These are phyloP conservation scores for Catocala fraxini DNA, from an alignment of 2,888 invertebrate genomes.

Conservation along the genomic window DNA sequence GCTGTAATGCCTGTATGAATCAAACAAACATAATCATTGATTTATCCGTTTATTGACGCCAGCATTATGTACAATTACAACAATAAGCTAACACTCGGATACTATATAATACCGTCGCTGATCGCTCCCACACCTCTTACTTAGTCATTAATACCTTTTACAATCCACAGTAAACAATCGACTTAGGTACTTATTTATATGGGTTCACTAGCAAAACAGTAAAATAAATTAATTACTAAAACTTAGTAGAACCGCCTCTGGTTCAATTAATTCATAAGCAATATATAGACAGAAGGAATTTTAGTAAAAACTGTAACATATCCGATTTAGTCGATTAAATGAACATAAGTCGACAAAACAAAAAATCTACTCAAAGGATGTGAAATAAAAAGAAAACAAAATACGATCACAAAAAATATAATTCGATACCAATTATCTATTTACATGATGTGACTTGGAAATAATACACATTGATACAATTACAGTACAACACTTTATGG, in stretches of 20 bases:
- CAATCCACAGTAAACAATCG: constrained; percentile 46
- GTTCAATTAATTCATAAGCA: background rate
- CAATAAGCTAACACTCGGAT: constrained; percentile 59
- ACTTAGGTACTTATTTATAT: constrained; percentile 38
- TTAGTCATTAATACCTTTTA: constrained; percentile 37
- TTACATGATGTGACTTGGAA: constrained; percentile 71
- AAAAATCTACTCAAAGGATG: constrained; percentile 11
- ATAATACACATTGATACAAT: constrained; percentile 47
- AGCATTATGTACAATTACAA: constrained; percentile 71
- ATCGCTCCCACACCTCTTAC: constrained; percentile 26
- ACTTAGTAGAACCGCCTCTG: constrained; percentile 3
- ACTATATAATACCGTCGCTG: constrained; percentile 23
- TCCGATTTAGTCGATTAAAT: constrained; percentile 30
- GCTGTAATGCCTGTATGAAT: constrained; percentile 16
- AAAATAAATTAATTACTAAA: background rate
- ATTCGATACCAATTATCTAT: constrained; percentile 80
- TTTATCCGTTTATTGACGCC: constrained; percentile 72
- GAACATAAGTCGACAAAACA: constrained; percentile 26
- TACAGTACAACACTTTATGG: constrained; percentile 49
- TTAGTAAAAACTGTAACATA: constrained; percentile 1
- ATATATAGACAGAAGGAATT: no score
- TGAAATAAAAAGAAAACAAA: constrained; percentile 54
- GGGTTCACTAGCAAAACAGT: constrained; percentile 20
- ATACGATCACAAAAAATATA: constrained; percentile 84
- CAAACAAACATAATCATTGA: constrained; percentile 49